Conservation (phyloP, 2,797 vertebrate species). For the Otolemur crassicaudatus region DNA sequence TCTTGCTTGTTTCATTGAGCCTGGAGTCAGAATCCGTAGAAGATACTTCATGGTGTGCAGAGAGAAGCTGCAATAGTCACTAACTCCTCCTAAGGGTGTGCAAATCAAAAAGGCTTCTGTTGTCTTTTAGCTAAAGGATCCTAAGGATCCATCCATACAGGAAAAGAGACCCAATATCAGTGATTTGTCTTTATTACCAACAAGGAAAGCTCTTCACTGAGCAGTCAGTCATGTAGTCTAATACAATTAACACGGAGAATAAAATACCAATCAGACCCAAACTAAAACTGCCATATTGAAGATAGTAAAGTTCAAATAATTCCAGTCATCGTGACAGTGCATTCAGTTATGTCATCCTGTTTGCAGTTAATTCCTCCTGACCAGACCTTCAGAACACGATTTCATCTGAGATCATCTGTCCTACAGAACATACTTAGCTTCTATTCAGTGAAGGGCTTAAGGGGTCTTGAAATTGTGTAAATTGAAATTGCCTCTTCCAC, state of each 20-base stretch:
- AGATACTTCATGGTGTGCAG: not conserved
- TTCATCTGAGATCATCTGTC: constrained; percentile 19
- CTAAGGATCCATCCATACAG: not conserved
- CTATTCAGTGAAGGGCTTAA: not conserved
- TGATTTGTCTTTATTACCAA: not conserved
- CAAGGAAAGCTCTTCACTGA: not conserved
- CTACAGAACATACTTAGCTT: constrained; percentile 2
- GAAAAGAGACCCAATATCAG: not conserved
- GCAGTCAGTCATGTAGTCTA: not conserved
- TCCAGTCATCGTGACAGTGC: not conserved
- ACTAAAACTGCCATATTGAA: not conserved
- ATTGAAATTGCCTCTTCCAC: not conserved
- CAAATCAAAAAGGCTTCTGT: not conserved
- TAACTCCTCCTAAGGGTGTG: no score
- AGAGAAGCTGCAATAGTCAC: not conserved
- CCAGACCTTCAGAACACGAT: not conserved
- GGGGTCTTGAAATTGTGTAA: not conserved
- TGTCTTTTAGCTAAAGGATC: not conserved
- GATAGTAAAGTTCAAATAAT: not conserved
- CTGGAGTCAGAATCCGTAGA: not conserved
- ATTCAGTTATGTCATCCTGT: not conserved
- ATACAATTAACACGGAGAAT: not conserved
- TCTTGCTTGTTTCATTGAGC: constrained; percentile 8
- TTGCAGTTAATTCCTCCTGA: not conserved
- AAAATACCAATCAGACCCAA: not conserved